These are phyloP conservation scores for Poecilia latipinna DNA, from an alignment of 2,113 vertebrate genomes.

Conservation along the genomic window DNA sequence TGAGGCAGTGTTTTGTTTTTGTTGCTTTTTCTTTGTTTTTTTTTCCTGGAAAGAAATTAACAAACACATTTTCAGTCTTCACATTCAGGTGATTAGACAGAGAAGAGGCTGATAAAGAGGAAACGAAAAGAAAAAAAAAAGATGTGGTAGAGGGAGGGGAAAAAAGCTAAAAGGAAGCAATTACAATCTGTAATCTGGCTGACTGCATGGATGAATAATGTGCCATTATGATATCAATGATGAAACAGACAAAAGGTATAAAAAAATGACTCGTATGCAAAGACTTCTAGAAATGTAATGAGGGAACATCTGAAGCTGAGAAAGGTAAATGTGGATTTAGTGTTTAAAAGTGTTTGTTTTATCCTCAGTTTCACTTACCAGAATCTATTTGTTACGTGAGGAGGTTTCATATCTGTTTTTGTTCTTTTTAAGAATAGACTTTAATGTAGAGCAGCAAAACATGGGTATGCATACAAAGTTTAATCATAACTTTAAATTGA, in stretches of 20 bases:
- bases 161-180: background rate
- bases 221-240: no score
- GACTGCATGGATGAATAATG: no score
- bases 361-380: constrained; percentile 18
- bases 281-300: no score
- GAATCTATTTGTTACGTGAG: constrained; percentile 21
- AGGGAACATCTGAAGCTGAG: no score
- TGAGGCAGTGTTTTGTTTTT: background rate
- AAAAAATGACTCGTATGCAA: no score
- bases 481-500: no score
- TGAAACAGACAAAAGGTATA: no score
- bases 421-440: constrained; percentile 19
- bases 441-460: background rate
- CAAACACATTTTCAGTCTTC: no score
- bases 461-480: no score
- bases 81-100: background rate
- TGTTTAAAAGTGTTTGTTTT: constrained; percentile 6
- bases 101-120: no score
- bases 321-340: no score
- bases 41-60: background rate
- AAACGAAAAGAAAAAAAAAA: background rate
- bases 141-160: background rate
- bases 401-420: constrained; percentile 18
- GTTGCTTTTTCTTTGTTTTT: background rate
- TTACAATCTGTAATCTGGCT: background rate